Conservation (phyloP, 1,140 invertebrate species). For the Trigoniulus corallinus region DNA sequence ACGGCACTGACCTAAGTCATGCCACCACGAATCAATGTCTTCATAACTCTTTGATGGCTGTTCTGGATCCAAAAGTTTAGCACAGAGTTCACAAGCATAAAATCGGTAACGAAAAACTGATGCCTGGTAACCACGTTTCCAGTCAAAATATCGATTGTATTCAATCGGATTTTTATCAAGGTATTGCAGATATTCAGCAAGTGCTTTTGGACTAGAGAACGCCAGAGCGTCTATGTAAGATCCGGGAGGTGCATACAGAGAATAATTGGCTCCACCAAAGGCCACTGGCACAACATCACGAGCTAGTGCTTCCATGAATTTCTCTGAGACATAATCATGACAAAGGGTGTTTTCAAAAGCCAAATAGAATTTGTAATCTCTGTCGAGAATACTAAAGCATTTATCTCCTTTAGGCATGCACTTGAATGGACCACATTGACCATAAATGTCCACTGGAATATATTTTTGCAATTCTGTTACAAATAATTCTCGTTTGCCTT, state of each 20-base stretch:
- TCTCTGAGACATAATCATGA: slow-evolving; percentile 31
- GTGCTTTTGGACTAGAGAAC: slow-evolving; percentile 15
- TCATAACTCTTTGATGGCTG: slow-evolving; percentile 29
- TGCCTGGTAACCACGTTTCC: slow-evolving; percentile 10
- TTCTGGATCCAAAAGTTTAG: slow-evolving; percentile 16
- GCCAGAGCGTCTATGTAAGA: slow-evolving; percentile 25
- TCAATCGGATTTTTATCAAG: slow-evolving; percentile 15
- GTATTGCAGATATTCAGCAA: slow-evolving; percentile 18
- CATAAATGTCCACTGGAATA: slow-evolving; percentile 48
- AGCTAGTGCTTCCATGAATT: slow-evolving; percentile 16
- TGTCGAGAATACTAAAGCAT: not conserved
- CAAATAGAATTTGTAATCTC: slow-evolving; percentile 25
- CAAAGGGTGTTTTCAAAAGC: slow-evolving; percentile 32
- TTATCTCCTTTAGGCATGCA: not conserved
- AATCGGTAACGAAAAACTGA: not conserved
- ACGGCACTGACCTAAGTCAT: slow-evolving; percentile 10
- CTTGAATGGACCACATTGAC: slow-evolving; percentile 32
- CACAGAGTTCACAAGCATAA: not conserved
- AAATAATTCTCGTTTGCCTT: slow-evolving; percentile 34
- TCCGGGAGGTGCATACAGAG: slow-evolving; percentile 19
- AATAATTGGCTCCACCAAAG: slow-evolving; percentile 24
- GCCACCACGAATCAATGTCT: slow-evolving; percentile 30
- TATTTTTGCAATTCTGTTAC: slow-evolving; percentile 34
- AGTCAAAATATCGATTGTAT: slow-evolving; percentile 21
- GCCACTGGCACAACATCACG: slow-evolving; percentile 20